phyloP scores from a whole-genome alignment of 2,113 vertebrate genomes.

The Ageneiosus marmoratus region DNA sequence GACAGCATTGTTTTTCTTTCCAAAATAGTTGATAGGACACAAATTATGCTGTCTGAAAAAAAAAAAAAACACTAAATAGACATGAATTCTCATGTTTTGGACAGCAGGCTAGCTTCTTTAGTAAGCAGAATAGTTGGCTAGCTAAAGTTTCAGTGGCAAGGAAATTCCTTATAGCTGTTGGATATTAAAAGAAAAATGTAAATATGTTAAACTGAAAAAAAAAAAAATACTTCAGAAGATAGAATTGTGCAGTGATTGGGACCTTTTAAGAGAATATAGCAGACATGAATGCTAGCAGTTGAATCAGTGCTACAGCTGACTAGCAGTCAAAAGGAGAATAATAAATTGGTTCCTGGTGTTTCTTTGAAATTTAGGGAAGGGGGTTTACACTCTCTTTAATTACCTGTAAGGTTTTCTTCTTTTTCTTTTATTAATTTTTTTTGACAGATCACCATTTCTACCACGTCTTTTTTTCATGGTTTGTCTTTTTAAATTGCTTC shows the following conservation, averaged over 20 bases:
- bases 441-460: background rate
- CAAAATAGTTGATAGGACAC: background rate
- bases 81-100: background rate
- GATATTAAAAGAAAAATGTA: background rate
- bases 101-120: background rate
- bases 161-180: background rate
- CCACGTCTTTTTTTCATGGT: background rate
- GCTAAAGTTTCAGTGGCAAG: background rate
- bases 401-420: background rate
- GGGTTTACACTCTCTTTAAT: background rate
- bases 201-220: background rate
- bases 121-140: background rate
- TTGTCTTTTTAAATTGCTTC: background rate
- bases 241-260: background rate
- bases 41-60: background rate
- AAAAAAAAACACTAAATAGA: background rate
- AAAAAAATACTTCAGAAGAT: background rate
- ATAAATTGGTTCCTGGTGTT: background rate
- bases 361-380: background rate
- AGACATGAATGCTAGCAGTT: background rate
- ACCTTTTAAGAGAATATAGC: background rate
- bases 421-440: background rate
- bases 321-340: background rate
- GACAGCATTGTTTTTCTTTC: background rate
- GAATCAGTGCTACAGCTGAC: background rate